These are phyloP conservation scores for Drosophila aldrichi DNA, from an alignment of 2,888 invertebrate genomes.

Conservation along the genomic window DNA sequence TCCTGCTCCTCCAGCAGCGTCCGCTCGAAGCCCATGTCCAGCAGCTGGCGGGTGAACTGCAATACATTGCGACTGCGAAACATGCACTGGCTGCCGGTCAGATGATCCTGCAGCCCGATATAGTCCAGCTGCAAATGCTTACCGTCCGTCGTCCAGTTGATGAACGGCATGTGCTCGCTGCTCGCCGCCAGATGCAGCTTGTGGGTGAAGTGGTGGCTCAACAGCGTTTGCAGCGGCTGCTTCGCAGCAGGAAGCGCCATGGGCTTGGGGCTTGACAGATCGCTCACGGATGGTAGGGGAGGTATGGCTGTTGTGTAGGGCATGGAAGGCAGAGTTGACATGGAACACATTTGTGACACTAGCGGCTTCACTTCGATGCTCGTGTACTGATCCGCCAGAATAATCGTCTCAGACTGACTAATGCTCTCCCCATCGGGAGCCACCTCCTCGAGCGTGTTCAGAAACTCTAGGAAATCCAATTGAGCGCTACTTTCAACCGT, in stretches of 20 bases:
- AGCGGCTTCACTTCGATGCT: background rate
- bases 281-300: background rate
- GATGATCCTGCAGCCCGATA: constrained; percentile 53
- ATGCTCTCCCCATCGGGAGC: background rate
- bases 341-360: background rate
- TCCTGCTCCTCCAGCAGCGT: background rate
- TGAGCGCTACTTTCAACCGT: constrained; percentile 2
- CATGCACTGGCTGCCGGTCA: constrained; percentile 26
- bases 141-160: constrained; percentile 51
- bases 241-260: background rate
- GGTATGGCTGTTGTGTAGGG: no score
- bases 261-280: background rate
- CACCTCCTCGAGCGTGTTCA: constrained; percentile 17
- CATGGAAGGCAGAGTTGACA: no score
- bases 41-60: constrained; percentile 30
- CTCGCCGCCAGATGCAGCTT: constrained; percentile 48
- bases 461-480: constrained; percentile 32
- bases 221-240: constrained; percentile 2
- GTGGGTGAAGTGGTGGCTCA: constrained; percentile 33
- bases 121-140: constrained; percentile 44
- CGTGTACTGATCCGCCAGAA: background rate
- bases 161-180: constrained; percentile 4
- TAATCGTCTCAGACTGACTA: constrained; percentile 2
- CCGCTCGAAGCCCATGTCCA: constrained; percentile 34
- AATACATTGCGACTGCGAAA: constrained; percentile 30